Evolutionary conservation across 2,113 vertebrate species (phyloP), one percentile per base, ranked within the genome.

Genomic region (Erythrocercus mccallii): DNA sequence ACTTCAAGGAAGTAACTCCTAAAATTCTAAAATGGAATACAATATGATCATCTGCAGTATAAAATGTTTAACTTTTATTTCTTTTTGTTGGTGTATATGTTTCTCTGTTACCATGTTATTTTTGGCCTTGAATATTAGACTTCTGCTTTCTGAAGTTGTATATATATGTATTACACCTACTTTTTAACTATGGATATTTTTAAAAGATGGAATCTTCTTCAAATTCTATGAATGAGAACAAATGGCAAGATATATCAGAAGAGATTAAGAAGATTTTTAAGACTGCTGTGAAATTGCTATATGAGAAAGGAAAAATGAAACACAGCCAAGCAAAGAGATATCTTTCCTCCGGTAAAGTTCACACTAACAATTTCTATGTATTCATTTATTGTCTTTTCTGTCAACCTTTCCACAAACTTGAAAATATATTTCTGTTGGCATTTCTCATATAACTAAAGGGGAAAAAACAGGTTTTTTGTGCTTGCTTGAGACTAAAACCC

Each of bases 261-360:
- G 99, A 99, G 95, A 99, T 99, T 96, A 99, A 99, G 98, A 98
- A 96, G 95, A 98, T 99, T 97, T 99, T 99, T 97, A 98, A 99
- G 87, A 98, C 98, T 45, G 97, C 99, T 14, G 99, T 99, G 91
- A 98, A 99, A 95, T 97, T 99, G 95, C 98, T 99, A 20, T 98
- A 99, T 66, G 99, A 99, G 95, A 99, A 99, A 94, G 99, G 99
- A 68, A 99, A 99, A 97, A 99, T 99, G 98, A 99, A 99, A 95
- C 98, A 97, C 80, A 94, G 97, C 91, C 98, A 99, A 97, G 98
- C 99, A 97, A 99, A 99, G 97, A 99, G 99, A 97, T 99, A 99
- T 93, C 98, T 99, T 88, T 99, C 99, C 95, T 99, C 99, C 90
- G 99, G 99, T 99, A 97, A 97, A 91, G 83, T 92, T 84, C 81